Percentiles rank a stretch among this genome's conserved stretches.
Conservation (phyloP, 2,113 vertebrate species). For the Chitala chitala region DNA sequence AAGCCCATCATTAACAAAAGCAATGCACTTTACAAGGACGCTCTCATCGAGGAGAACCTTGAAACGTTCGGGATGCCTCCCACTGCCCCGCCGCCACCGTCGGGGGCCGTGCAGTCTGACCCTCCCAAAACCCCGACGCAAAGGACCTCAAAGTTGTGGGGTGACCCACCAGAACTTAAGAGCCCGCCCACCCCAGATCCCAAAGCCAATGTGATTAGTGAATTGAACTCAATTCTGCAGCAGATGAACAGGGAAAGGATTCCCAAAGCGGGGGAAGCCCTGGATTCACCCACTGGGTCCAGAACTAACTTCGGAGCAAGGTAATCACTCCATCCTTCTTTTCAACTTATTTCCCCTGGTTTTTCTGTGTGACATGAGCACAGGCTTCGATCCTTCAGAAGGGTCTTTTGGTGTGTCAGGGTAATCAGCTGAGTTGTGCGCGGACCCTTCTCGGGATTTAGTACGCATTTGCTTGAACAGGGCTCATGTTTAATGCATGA, state of each 20-base stretch:
- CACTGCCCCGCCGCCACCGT: slow-evolving; percentile 73
- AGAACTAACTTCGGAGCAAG: slow-evolving; percentile 78
- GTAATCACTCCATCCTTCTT: slow-evolving; percentile 55
- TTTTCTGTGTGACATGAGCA: neutral
- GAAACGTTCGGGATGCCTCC: slow-evolving; percentile 77
- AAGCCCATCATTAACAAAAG: slow-evolving; percentile 87
- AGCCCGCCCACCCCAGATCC: slow-evolving; percentile 81
- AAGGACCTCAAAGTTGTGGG: slow-evolving; percentile 91
- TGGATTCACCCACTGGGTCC: slow-evolving; percentile 74
- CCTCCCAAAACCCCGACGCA: slow-evolving; percentile 73
- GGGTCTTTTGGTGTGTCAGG: neutral
- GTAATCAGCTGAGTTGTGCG: neutral
- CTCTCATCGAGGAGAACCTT: slow-evolving; percentile 79
- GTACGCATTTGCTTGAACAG: neutral
- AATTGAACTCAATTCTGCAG: slow-evolving; percentile 93
- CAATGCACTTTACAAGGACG: slow-evolving; percentile 81
- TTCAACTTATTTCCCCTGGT: neutral
- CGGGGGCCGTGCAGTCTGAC: slow-evolving; percentile 56
- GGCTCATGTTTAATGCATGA: neutral
- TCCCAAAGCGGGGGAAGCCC: slow-evolving; percentile 76
- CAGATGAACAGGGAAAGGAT: slow-evolving; percentile 90
- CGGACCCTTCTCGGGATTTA: neutral
- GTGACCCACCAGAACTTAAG: slow-evolving; percentile 76
- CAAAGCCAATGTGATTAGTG: slow-evolving; percentile 90
- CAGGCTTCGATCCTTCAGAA: too few species aligned